These are phyloP conservation scores for Antheraea mylitta DNA, from an alignment of 1,140 invertebrate genomes.

Conservation along the genomic window DNA sequence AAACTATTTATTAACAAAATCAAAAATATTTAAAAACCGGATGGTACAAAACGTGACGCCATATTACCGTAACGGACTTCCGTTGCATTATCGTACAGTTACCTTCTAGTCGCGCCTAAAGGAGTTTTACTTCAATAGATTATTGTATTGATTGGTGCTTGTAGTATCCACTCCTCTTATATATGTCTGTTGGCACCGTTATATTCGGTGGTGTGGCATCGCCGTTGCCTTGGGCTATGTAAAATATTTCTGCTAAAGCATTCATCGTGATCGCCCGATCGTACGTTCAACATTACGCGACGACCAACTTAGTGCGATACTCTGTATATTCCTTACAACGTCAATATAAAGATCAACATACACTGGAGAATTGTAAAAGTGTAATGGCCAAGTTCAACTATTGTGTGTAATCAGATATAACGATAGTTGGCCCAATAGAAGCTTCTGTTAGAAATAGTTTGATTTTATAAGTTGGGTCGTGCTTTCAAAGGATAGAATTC, in stretches of 20 bases:
- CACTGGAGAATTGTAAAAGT: slow-evolving; percentile 12
- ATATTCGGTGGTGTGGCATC: slow-evolving; percentile 65
- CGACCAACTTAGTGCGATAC: slow-evolving; percentile 42
- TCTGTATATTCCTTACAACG: slow-evolving; percentile 30
- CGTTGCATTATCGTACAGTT: too few relatives aligned
- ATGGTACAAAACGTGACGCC: too few relatives aligned
- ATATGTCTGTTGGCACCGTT: slow-evolving; percentile 70
- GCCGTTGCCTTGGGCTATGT: slow-evolving; percentile 66
- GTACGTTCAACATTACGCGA: slow-evolving; percentile 56
- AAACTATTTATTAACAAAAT: too few relatives aligned
- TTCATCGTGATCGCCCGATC: slow-evolving; percentile 75
- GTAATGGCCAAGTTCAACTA: slow-evolving; percentile 56
- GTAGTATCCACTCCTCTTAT: slow-evolving; percentile 44
- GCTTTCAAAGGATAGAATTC: too few relatives aligned
- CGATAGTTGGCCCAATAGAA: slow-evolving; percentile 57
- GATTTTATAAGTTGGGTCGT: slow-evolving; percentile 34
- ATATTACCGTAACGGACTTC: too few relatives aligned
- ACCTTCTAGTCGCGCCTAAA: too few relatives aligned
- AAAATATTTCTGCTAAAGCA: slow-evolving; percentile 78
- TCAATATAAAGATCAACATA: slow-evolving; percentile 37
- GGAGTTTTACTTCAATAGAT: too few relatives aligned
- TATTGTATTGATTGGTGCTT: slow-evolving; percentile 19
- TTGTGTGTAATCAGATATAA: slow-evolving; percentile 69
- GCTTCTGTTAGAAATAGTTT: slow-evolving; percentile 57
- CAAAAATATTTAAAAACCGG: too few relatives aligned